Conservation (phyloP, 2,113 vertebrate species). For the Neogobius melanostomus region DNA sequence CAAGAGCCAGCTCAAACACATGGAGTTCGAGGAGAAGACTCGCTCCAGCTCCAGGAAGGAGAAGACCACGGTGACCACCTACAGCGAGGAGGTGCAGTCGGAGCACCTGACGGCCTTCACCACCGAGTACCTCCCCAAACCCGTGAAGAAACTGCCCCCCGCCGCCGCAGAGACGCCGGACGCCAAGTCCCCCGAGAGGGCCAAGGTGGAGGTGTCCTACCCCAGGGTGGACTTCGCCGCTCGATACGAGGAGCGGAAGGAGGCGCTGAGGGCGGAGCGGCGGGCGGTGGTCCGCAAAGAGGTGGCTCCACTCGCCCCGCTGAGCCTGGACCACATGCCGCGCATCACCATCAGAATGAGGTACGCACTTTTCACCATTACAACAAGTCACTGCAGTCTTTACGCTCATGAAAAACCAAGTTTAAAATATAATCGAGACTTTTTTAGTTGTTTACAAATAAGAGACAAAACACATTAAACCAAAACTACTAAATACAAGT, state of each 20-base stretch:
- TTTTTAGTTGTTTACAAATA: too few species aligned
- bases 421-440: too few species aligned
- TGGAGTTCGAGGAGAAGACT: conserved; percentile 88
- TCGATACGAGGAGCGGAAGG: conserved; percentile 93
- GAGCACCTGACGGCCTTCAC: conserved; percentile 77
- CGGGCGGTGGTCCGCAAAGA: conserved; percentile 87
- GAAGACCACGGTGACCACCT: conserved; percentile 74
- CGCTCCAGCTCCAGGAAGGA: conserved; percentile 78
- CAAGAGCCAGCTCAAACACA: conserved; percentile 85
- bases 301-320: conserved; percentile 89
- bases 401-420: too few species aligned
- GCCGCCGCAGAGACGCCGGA: conserved; percentile 73
- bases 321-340: conserved; percentile 91
- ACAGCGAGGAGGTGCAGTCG: conserved; percentile 77
- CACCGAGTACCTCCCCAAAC: conserved; percentile 82
- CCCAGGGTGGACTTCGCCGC: conserved; percentile 91
- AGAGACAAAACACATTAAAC: too few species aligned
- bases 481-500: too few species aligned
- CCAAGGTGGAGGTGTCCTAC: conserved; percentile 81
- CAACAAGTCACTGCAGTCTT: too few species aligned
- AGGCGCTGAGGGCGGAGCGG: conserved; percentile 89
- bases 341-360: conserved; percentile 93
- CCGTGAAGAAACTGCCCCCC: conserved; percentile 79
- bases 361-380: too few species aligned
- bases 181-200: conserved; percentile 78